A percentile compares a stretch with the other conserved stretches of the same genome.
Conservation (phyloP, 2,797 vertebrate genomes). For the Cynodonichthys magdalenae region DNA sequence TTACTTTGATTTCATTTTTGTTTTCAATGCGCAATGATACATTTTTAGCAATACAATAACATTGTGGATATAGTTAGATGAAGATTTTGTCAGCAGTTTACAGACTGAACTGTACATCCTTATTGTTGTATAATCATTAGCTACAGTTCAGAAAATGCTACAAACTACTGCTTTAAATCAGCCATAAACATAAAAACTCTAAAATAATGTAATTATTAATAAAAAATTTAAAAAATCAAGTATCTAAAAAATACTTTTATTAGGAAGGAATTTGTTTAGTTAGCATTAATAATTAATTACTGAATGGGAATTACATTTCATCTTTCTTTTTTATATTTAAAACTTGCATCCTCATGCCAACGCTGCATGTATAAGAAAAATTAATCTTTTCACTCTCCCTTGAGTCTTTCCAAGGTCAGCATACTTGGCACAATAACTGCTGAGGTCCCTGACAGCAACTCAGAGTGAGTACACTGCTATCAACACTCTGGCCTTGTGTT, state of each 20-base stretch:
- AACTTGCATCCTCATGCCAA: background rate
- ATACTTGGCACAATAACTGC: conserved; percentile 44
- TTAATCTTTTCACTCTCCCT: background rate
- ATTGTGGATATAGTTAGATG: too few species aligned
- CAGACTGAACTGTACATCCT: too few species aligned
- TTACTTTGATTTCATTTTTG: too few species aligned
- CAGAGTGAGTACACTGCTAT: conserved; percentile 45
- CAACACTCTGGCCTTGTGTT: conserved; percentile 51
- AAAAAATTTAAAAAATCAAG: too few species aligned
- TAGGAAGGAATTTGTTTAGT: background rate
- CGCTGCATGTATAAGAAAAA: background rate
- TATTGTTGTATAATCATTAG: too few species aligned
- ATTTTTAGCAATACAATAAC: too few species aligned
- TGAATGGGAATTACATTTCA: background rate
- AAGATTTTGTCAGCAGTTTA: too few species aligned
- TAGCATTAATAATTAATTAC: background rate
- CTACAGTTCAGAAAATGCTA: background rate
- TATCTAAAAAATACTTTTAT: background rate
- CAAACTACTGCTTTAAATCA: background rate
- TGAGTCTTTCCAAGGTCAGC: conserved; percentile 39
- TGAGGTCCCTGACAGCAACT: conserved; percentile 39
- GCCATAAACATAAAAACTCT: too few species aligned
- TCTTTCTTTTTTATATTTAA: background rate
- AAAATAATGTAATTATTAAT: too few species aligned
- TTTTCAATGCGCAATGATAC: too few species aligned